phyloP scores from a whole-genome alignment of 2,888 invertebrate genomes.

The Xestoiulus laeticollis region DNA sequence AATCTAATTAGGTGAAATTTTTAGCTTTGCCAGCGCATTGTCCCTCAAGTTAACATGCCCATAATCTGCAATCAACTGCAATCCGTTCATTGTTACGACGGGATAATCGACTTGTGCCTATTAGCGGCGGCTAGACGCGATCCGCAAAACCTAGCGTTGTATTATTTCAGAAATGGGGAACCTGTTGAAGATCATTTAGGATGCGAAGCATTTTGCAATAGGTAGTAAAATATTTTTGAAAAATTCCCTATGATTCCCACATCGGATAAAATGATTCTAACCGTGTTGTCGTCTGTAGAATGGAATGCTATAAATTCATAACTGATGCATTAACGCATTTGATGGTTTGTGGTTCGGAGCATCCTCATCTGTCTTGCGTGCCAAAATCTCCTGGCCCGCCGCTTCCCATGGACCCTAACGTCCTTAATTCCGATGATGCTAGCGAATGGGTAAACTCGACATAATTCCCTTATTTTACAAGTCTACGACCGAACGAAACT shows the following conservation, averaged over 20 bases:
- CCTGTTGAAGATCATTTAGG: conserved; percentile 86
- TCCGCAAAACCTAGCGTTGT: conserved; percentile 84
- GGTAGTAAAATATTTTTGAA: conserved; percentile 6
- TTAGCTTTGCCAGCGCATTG: conserved; percentile 86
- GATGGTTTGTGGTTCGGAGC: conserved; percentile 61
- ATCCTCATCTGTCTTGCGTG: conserved; percentile 64
- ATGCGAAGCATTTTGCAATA: conserved; percentile 74
- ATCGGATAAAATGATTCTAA: neutral
- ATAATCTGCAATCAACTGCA: conserved; percentile 86
- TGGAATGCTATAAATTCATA: conserved; percentile 89
- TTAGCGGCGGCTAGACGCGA: conserved; percentile 88
- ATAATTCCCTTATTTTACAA: neutral
- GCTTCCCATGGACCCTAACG: conserved; percentile 62
- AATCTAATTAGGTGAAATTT: neutral
- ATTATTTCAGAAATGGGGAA: conserved; percentile 86
- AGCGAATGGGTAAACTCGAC: conserved; percentile 57
- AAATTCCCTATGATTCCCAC: conserved; percentile 22
- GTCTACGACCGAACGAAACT: neutral
- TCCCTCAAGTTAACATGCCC: conserved; percentile 83
- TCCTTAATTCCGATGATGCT: conserved; percentile 60
- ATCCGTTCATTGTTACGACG: conserved; percentile 79
- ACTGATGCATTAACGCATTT: conserved; percentile 71
- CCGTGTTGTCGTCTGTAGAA: conserved; percentile 68
- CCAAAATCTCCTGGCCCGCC: conserved; percentile 65
- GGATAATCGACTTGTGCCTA: conserved; percentile 87